A percentile compares a stretch with the other conserved stretches of the same genome.
Evolutionary conservation across 2,888 invertebrate species (phyloP).

Genomic region (Pantelozetes paolii): DNA sequence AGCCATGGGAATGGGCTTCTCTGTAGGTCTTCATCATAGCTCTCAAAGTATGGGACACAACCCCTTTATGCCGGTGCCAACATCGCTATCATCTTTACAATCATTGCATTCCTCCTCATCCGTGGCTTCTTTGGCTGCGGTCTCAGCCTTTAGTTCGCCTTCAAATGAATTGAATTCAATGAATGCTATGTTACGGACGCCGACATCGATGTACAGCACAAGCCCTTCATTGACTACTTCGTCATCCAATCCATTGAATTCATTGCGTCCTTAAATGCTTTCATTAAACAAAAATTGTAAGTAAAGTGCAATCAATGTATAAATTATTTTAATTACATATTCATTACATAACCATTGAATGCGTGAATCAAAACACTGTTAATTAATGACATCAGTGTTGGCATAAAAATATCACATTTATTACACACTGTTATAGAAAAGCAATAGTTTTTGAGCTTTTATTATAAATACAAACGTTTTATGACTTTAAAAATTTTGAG

Average conservation of each 20-base stretch:
- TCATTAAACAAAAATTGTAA: slow-evolving; percentile 6
- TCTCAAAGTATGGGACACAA: slow-evolving; percentile 15
- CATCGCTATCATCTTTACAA: background rate
- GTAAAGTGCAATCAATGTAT: slow-evolving; percentile 28
- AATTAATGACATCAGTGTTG: no score
- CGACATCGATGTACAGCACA: background rate
- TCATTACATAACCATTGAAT: background rate
- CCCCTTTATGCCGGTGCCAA: slow-evolving; percentile 16
- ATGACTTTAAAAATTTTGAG: no score
- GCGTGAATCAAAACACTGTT: no score
- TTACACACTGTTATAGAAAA: no score
- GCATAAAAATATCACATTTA: no score
- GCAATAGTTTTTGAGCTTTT: no score
- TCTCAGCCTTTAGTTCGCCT: background rate
- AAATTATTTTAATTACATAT: background rate
- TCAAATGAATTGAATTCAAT: slow-evolving; percentile 8
- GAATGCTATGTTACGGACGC: background rate
- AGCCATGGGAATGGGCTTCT: background rate
- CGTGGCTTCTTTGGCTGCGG: slow-evolving; percentile 20
- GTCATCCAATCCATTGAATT: background rate
- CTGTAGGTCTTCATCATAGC: slow-evolving; percentile 12
- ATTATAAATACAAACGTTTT: no score
- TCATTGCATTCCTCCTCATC: slow-evolving; percentile 30
- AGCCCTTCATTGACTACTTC: background rate
- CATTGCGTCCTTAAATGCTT: background rate